Evolutionary conservation across 2,888 invertebrate species (phyloP).

Genomic region (Seira ritae): DNA sequence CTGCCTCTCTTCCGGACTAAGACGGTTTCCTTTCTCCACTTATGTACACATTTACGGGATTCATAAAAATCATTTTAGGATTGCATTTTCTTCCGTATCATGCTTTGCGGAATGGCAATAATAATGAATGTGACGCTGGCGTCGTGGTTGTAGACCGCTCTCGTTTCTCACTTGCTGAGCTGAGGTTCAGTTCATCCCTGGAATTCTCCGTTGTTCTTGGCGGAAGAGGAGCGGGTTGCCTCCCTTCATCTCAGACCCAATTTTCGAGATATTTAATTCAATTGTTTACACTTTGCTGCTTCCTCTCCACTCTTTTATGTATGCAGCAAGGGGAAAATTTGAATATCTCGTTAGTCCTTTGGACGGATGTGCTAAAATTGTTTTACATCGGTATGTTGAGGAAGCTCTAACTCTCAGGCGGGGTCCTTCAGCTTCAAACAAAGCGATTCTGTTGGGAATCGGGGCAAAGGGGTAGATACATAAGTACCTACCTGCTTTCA

Average conservation of each 20-base stretch:
- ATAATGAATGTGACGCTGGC: neutral
- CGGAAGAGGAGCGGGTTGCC: neutral
- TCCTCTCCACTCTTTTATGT: neutral
- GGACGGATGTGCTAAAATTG: neutral
- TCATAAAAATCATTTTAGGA: neutral
- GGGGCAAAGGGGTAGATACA: too few species aligned
- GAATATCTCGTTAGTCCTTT: neutral
- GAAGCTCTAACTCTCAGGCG: too few species aligned
- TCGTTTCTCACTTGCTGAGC: neutral
- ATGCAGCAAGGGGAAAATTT: neutral
- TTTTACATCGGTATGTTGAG: neutral
- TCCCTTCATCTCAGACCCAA: slow-evolving; percentile 15
- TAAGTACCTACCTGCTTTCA: too few species aligned
- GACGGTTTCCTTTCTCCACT: neutral
- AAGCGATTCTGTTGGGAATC: too few species aligned
- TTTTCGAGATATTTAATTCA: slow-evolving; percentile 24
- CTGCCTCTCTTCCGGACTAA: neutral
- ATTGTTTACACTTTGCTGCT: slow-evolving; percentile 23
- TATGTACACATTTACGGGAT: neutral
- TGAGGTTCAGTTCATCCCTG: neutral
- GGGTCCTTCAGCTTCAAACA: neutral
- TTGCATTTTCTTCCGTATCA: neutral
- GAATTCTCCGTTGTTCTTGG: neutral
- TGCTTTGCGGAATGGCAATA: neutral
- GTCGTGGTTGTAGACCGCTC: too few species aligned